phyloP scores from a whole-genome alignment of 1,140 invertebrate species.

The Hylyphantes graminicola region DNA sequence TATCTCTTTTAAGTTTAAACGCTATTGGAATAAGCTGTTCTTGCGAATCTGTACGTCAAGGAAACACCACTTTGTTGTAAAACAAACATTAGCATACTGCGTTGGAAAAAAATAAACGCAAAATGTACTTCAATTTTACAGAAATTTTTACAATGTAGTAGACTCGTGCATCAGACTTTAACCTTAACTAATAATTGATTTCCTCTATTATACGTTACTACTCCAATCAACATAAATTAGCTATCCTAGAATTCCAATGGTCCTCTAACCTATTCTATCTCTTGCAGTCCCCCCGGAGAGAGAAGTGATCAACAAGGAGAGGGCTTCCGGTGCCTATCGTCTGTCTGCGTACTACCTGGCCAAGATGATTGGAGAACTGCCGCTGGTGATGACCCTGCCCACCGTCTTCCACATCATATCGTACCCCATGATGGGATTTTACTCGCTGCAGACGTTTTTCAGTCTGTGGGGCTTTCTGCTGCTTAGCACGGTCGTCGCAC shows the following conservation, averaged over 20 bases:
- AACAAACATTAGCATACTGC: no score
- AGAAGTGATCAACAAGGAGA: slow-evolving; percentile 86
- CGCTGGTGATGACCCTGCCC: slow-evolving; percentile 81
- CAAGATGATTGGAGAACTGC: slow-evolving; percentile 86
- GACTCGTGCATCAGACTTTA: no score
- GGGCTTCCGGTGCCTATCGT: slow-evolving; percentile 82
- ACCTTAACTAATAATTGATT: not conserved
- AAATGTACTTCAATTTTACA: no score
- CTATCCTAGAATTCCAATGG: not conserved
- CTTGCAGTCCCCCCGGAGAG: slow-evolving; percentile 81
- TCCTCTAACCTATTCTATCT: not conserved
- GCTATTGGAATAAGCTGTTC: no score
- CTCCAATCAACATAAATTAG: not conserved
- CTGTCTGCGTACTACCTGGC: slow-evolving; percentile 87
- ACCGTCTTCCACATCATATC: slow-evolving; percentile 83
- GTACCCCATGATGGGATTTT: slow-evolving; percentile 80
- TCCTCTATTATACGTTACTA: not conserved
- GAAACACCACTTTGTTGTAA: no score
- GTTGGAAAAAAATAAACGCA: no score
- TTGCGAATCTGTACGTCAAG: no score
- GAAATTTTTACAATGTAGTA: no score
- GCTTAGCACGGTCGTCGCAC: slow-evolving; percentile 81
- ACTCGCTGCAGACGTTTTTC: slow-evolving; percentile 74
- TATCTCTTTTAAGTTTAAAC: no score
- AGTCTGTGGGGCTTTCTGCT: slow-evolving; percentile 79